Evolutionary conservation across 1,140 invertebrate species (phyloP), one percentile per base, ranked within the genome.

Genomic region (Uloborus diversus): DNA sequence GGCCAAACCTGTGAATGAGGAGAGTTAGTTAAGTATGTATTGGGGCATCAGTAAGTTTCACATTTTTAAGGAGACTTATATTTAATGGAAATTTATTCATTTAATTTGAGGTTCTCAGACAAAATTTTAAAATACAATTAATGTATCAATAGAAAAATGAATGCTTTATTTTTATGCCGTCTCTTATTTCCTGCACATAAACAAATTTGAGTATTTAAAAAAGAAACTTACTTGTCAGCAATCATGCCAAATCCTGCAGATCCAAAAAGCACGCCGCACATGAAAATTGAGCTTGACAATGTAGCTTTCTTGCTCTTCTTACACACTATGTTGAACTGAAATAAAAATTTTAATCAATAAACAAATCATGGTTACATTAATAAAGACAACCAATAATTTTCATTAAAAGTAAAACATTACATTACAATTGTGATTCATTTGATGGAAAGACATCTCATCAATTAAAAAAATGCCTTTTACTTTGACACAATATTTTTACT

Each of bases 191-290:
- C n/a, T n/a, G n/a, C n/a, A n/a, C n/a, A n/a, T n/a, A n/a, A n/a
- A n/a, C n/a, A n/a, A n/a, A n/a, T n/a, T n/a, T n/a, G n/a, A 37
- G 9, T 27, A 65, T 37, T 20, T 25, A 59, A 59, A 25, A 81
- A 37, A 13, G n/a, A 28, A 13, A 80, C 80, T 65, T 82, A 85
- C 84, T 75, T 82, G 79, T 86, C 86, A 17, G 85, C 83, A 25
- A 86, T 47, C 28, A 80, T 66, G 4, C 86, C 86, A 80, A 85
- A 84, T 13, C 82, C 59, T 56, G 85, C 81, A 35, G 85, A 83
- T 23, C 86, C 86, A 47, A 86, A 49, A 13, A 86, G 53, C 75
- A 86, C 83, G 13, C 86, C 86, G 56, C 83, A 32, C 85, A 87
- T 86, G 75, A 86, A 87, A 30, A 84, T 42, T 11, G 85, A 83